Base-by-base conservation (phyloP, 2,113 vertebrate genomes). In the Rhombomys opimus region DNA sequence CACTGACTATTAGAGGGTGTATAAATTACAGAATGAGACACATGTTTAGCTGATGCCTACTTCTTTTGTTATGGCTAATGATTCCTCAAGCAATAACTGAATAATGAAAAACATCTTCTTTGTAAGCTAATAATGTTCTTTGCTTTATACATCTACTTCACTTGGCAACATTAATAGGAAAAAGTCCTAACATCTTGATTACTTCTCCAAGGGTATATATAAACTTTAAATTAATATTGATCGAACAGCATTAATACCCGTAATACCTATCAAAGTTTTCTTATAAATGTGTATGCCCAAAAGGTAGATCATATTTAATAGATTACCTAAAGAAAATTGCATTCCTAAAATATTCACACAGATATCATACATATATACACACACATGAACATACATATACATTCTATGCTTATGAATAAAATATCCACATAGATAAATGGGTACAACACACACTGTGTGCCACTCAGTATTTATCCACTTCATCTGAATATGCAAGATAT, bases 121-220 rank as follows among this genome's bases (percentile, higher is more conserved):
- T 98, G 97, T 82, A 97, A 98, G 97, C 97, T 98, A 98, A 98
- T 97, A 98, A 97, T 91, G 30, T 96, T 98, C 87, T 93, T 97
- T 98, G 95, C 93, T 85, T 98, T 91, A 98, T 97, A 98, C 61
- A 97, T 95, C 57, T 97, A 91, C 96, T 98, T 98, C 91, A 97
- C 82, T 98, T 97, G 54, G 95, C 82, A 96, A 92, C 75, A 92
- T 63, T 93, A 98, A 95, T 46, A 32, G 90, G 35, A 86, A 93
- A 95, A 95, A 95, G 89, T 93, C 87, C 96, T 95, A 92, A 3
- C 85, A 97, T 87, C 94, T 97, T 98, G 97, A 98, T 98, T 97
- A 97, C 93, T 90, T 98, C 97, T 98, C 97, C 93, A 91, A 97
- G 97, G 96, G 96, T 86, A 96, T 91, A 90, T 93, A 97, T 65